Base-by-base conservation (phyloP, 2,113 vertebrate species). In the Excalfactoria chinensis region DNA sequence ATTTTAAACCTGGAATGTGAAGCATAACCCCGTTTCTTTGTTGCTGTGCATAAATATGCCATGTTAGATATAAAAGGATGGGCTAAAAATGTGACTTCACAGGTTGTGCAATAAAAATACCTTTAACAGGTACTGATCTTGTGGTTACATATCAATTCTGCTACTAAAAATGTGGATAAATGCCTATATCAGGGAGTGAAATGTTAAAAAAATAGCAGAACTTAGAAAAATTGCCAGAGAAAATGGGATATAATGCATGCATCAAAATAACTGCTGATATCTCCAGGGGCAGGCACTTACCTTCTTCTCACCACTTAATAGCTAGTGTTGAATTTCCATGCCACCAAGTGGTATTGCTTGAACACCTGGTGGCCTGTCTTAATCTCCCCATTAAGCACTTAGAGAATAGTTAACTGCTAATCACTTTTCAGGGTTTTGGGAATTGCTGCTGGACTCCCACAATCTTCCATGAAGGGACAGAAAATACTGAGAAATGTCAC, bases 281-380 rank as follows among this genome's bases (percentile, higher is more conserved):
- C 64, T 77, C 72, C 9, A 58, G 88, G 37, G 51, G 48, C 16
- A 55, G 40, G 56, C 21, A 44, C 79, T 92, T 80, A 77, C 73
- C 37, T 25, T 71, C 28, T 37, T 81, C 78, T 93, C 1, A 4
- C 43, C 72, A 69, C 41, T 30, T 48, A 89, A 86, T 6, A 84
- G 51, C 43, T 48, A 71, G 64, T 86, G 58, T 30, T 66, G 64
- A 83, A 93, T 95, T 86, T 95, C 60, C 78, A 71, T 3, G 4
- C 82, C 56, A 88, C 28, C 0, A 0, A 71, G 23, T 48, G 40
- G 56, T 88, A 89, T 7, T 92, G 84, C 26, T 26, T 55, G 78
- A 92, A 95, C 70, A 96, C 75, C 91, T 93, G 84, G 75, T 88
- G 93, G 64, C 73, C 72, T 74, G 48, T 66, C 64, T 83, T 83